These are phyloP conservation scores for Drosophila subsilvestris DNA, from an alignment of 2,888 invertebrate species.

Conservation along the genomic window DNA sequence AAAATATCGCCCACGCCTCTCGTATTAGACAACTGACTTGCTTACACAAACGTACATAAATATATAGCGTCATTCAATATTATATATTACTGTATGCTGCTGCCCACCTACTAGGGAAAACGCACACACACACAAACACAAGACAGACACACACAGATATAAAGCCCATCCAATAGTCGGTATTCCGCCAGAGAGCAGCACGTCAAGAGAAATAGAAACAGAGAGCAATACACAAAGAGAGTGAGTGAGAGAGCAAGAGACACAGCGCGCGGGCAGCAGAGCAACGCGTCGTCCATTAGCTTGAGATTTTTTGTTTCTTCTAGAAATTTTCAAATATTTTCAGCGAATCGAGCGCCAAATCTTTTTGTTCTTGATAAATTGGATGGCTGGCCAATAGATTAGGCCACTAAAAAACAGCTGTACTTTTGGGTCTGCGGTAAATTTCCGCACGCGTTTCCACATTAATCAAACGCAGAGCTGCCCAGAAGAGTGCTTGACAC, in stretches of 20 bases:
- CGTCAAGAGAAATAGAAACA: conserved; percentile 40
- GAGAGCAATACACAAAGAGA: conserved; percentile 30
- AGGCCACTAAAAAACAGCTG: conserved; percentile 53
- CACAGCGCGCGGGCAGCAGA: conserved; percentile 8
- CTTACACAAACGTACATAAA: conserved; percentile 45
- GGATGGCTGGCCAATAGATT: conserved; percentile 57
- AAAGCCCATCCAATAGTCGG: conserved; percentile 5
- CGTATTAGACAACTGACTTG: conserved; percentile 38
- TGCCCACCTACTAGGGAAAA: conserved; percentile 35
- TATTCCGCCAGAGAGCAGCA: conserved; percentile 26
- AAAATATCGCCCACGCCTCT: conserved; percentile 40
- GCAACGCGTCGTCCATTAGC: conserved; percentile 52
- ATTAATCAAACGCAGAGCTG: conserved; percentile 64
- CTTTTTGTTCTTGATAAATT: conserved; percentile 53
- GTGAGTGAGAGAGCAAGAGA: conserved; percentile 5
- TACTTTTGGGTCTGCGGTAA: conserved; percentile 29
- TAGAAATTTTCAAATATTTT: conserved; percentile 69
- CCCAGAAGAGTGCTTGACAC: conserved; percentile 7
- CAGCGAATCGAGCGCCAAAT: conserved; percentile 26
- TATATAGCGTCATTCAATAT: conserved; percentile 21
- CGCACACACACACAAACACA: conserved; percentile 5
- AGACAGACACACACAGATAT: conserved; percentile 16
- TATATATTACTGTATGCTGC: conserved; percentile 34
- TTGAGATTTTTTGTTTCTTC: conserved; percentile 57
- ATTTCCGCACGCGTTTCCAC: conserved; percentile 51